A percentile compares a stretch with the other conserved stretches of the same genome.
Conservation (phyloP, 2,797 vertebrate species). For the Poeciliopsis paucimaculata region DNA sequence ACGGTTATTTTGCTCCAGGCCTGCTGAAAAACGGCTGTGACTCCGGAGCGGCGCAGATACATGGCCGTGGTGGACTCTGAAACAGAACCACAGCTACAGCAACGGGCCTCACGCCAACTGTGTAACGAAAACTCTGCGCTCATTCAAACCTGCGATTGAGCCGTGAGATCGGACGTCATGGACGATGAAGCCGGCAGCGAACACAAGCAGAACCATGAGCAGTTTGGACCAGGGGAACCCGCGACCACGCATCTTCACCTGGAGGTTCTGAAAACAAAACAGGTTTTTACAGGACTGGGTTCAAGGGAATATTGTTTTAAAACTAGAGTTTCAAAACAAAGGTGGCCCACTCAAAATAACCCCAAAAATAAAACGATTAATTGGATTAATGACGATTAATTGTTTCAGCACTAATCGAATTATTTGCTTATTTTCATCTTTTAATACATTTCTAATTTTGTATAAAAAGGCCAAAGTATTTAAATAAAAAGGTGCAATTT, state of each 20-base stretch:
- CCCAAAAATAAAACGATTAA: too few relatives aligned
- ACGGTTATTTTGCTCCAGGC: slow-evolving; percentile 83
- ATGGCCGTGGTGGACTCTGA: slow-evolving; percentile 84
- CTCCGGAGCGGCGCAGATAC: slow-evolving; percentile 82
- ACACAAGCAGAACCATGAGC: slow-evolving; percentile 84
- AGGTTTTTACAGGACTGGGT: not conserved
- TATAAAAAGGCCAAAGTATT: too few relatives aligned
- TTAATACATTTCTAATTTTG: too few relatives aligned
- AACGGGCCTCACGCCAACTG: not conserved
- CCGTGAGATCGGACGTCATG: slow-evolving; percentile 86
- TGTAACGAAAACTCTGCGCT: not conserved
- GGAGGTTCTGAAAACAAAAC: slow-evolving; percentile 77
- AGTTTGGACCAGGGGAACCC: slow-evolving; percentile 87
- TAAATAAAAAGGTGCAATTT: too few relatives aligned
- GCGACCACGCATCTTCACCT: slow-evolving; percentile 84
- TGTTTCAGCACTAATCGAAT: too few relatives aligned
- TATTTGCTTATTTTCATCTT: too few relatives aligned
- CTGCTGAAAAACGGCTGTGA: slow-evolving; percentile 82
- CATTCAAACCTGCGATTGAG: slow-evolving; percentile 84
- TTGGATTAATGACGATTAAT: too few relatives aligned
- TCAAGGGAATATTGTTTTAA: too few relatives aligned
- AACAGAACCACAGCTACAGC: slow-evolving; percentile 18
- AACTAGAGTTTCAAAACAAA: too few relatives aligned
- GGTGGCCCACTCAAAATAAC: too few relatives aligned
- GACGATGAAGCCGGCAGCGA: slow-evolving; percentile 81